phyloP scores from a whole-genome alignment of 2,888 invertebrate genomes.

The Artemia sinica region DNA sequence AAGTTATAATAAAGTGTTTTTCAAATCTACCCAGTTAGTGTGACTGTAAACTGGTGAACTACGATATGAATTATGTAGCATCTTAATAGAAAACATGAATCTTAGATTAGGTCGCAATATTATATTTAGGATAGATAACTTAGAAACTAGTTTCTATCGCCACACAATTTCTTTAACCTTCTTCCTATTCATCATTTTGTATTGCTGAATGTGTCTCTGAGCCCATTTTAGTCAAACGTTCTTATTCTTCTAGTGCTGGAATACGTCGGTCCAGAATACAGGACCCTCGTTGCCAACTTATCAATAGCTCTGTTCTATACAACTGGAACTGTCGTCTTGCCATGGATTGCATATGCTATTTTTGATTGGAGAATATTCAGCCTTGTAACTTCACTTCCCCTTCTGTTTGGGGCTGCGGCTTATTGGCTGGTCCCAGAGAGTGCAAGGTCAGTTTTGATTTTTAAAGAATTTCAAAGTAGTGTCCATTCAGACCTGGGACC shows the following conservation, averaged over 20 bases:
- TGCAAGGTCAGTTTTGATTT: conserved; percentile 42
- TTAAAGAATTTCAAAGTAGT: too few species aligned
- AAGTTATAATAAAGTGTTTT: too few species aligned
- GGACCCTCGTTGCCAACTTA: conserved; percentile 78
- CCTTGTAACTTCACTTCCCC: conserved; percentile 59
- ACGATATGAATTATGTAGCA: not conserved
- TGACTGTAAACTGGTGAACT: not conserved
- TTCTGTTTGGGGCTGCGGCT: conserved; percentile 49
- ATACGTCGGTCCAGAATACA: conserved; percentile 74
- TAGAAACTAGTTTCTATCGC: not conserved
- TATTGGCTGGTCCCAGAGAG: conserved; percentile 67
- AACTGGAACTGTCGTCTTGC: conserved; percentile 53
- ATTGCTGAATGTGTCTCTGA: too few species aligned
- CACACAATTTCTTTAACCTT: not conserved
- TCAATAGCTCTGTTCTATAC: conserved; percentile 77
- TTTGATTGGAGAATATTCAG: conserved; percentile 61
- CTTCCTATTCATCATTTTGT: too few species aligned
- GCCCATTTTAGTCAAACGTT: not conserved
- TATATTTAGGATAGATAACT: not conserved
- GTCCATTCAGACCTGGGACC: too few species aligned
- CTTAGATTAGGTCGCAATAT: not conserved
- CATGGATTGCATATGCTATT: conserved; percentile 65
- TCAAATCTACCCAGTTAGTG: too few species aligned
- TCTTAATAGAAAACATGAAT: not conserved
- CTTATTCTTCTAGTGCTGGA: conserved; percentile 49